Conservation (phyloP, 1,140 invertebrate species). For the Centruroides sculpturatus region DNA sequence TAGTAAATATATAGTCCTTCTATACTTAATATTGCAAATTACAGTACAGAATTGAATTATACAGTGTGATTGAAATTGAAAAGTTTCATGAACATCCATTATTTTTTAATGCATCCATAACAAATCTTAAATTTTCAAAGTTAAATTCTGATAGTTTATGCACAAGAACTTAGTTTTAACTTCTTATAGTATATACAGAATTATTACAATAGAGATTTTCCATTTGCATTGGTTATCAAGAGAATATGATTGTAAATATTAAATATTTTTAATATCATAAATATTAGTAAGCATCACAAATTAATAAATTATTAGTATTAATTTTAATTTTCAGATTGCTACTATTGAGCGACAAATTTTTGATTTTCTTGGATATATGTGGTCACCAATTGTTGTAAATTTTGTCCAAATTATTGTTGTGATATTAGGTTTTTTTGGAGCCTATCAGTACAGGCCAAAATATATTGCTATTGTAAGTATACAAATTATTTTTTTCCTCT, state of each 20-base stretch:
- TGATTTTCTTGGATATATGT: slow-evolving; percentile 91
- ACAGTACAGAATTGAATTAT: too few relatives aligned
- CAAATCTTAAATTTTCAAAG: too few relatives aligned
- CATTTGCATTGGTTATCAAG: not conserved
- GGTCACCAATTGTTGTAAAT: slow-evolving; percentile 83
- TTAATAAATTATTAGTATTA: not conserved
- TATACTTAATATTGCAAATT: too few relatives aligned
- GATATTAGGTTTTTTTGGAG: slow-evolving; percentile 89
- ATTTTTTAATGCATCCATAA: too few relatives aligned
- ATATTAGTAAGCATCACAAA: not conserved
- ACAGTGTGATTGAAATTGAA: too few relatives aligned
- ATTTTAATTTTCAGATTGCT: slow-evolving; percentile 42
- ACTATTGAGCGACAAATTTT: slow-evolving; percentile 81
- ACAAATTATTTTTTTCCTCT: too few relatives aligned
- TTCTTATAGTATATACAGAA: too few relatives aligned
- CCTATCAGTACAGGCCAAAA: slow-evolving; percentile 75
- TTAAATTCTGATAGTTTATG: too few relatives aligned
- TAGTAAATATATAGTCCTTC: too few relatives aligned
- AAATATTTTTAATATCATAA: not conserved
- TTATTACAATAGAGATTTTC: too few relatives aligned
- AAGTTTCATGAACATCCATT: too few relatives aligned
- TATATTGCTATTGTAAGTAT: slow-evolving; percentile 76
- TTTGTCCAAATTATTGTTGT: slow-evolving; percentile 84
- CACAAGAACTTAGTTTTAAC: too few relatives aligned
- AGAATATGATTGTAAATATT: not conserved